Base-by-base conservation (phyloP, 2,888 invertebrate species). In the Drosophila mayaguana region DNA sequence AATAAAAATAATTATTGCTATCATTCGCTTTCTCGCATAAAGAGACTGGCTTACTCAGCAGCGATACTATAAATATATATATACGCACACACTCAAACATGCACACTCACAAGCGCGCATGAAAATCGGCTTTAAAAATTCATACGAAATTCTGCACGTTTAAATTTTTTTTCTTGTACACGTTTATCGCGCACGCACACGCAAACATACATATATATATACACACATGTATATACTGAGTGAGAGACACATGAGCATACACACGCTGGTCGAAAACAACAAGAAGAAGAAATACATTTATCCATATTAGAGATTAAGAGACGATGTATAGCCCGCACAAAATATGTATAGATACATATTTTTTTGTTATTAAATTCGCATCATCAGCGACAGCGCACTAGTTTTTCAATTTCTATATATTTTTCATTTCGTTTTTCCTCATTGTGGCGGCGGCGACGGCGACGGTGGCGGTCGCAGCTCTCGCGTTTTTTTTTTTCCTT, bases 121-220 rank as follows among this genome's bases (percentile, higher is more conserved):
- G 60, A 74, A 76, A 79, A 75, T 87, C 69, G 79, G 72, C 84
- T 87, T 87, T 83, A 84, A 83, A 80, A 84, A 78, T 74, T 87
- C 69, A 87, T 72, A 70, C 65, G 76, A 83, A 86, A 84, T 87
- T 83, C 82, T 76, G 83, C 83, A 83, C 83, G 83, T 87, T 83
- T 84, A 76, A 81, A 76, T 53, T 53, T 54, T 54, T 81, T 86
- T 80, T 81, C 65, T 73, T 81, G 87, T 81, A 87, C 83, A 83
- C 83, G 83, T 83, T 83, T 83, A 83, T 87, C 75, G 75, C 78
- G 66, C 72, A 83, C 75, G 67, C 71, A 72, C 74, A 50, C 32
- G 48, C 48, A 32, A 48, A 69, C 70, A 69, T 63, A 71, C 66
- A 72, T 7, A 8, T 32, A 32, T 11, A 46, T 25, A 65, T 40